These are phyloP conservation scores for Colossoma macropomum DNA, from an alignment of 2,113 vertebrate species.

Conservation along the genomic window DNA sequence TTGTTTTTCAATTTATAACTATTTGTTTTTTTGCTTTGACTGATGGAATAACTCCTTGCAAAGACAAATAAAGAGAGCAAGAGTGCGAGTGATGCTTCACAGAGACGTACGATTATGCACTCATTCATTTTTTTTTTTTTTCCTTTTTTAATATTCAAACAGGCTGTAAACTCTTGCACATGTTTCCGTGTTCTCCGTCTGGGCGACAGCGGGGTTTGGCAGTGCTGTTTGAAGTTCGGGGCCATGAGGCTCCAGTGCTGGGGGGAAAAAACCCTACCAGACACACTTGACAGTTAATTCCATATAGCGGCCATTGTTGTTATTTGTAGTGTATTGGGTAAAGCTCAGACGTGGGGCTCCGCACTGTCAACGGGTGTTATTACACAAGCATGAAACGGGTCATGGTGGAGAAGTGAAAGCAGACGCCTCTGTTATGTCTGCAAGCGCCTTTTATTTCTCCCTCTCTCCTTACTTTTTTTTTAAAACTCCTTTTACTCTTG, in stretches of 20 bases:
- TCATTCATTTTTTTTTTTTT: slow-evolving; percentile 3
- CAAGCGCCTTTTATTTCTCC: slow-evolving; percentile 5
- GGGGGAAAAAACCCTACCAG: neutral
- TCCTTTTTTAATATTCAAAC: slow-evolving; percentile 13
- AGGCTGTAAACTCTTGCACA: slow-evolving; percentile 1
- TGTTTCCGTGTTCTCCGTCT: neutral
- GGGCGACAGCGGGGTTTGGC: neutral
- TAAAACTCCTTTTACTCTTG: neutral
- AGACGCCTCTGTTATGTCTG: slow-evolving; percentile 51
- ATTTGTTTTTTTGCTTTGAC: neutral
- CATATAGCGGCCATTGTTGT: slow-evolving; percentile 1
- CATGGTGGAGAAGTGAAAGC: slow-evolving; percentile 37
- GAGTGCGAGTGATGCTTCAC: slow-evolving; percentile 27
- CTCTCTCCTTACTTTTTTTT: neutral
- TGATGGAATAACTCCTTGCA: slow-evolving; percentile 8
- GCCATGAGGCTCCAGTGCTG: neutral
- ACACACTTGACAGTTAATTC: neutral
- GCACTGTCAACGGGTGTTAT: slow-evolving; percentile 34
- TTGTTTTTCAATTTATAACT: slow-evolving; percentile 5
- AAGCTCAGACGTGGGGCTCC: slow-evolving; percentile 19
- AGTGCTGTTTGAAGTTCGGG: slow-evolving; percentile 1
- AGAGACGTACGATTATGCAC: slow-evolving; percentile 2
- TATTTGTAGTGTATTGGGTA: slow-evolving; percentile 28
- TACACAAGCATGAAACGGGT: slow-evolving; percentile 24
- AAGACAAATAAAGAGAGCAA: slow-evolving; percentile 26